Base-by-base conservation (phyloP, 2,888 invertebrate species). In the Eristalis arbustorum region DNA sequence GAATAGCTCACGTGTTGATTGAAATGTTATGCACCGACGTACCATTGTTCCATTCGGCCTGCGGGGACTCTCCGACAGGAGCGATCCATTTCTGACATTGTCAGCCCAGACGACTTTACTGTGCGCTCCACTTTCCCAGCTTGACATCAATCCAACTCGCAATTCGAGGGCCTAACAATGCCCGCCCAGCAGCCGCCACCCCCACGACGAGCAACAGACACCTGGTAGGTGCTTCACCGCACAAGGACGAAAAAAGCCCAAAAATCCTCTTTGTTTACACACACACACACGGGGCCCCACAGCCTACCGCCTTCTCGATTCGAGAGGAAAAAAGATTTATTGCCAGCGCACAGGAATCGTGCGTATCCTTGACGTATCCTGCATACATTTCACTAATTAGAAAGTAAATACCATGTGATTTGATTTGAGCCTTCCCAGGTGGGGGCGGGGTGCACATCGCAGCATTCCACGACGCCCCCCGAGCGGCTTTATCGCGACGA, bases 351-450 rank as follows among this genome's bases (percentile, higher is more conserved):
- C 1, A 28, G 49, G 62, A 34, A 62, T 25, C 25, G 25, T 56
- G 22, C 56, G 56, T 23, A 34, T 28, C 34, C 63, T 37, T 64
- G 40, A 40, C 49, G 34, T 69, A 69, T 49, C 49, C 63, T 42
- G 74, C 73, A 81, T 71, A 77, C 77, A 85, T 81, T 78, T 66
- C 73, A 85, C 81, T 85, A 85, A 85, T 85, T 81, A 77, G 81
- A 81, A 85, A 71, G 77, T 78, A 81, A 85, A 81, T 85, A 81
- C 81, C 73, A 71, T 85, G 71, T 74, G 81, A 85, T 85, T 85
- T 78, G 81, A 85, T 81, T 71, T 71, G 66, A 57, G 18, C 23
- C 57, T 72, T 59, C 71, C 71, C 22, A 34, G 4, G 31, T 8
- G 31, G 31, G n/a, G 2, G 72, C 10, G 49, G 31, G 59, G 23